These are phyloP conservation scores for Watsonalla binaria DNA, from an alignment of 2,888 invertebrate species.

Conservation along the genomic window DNA sequence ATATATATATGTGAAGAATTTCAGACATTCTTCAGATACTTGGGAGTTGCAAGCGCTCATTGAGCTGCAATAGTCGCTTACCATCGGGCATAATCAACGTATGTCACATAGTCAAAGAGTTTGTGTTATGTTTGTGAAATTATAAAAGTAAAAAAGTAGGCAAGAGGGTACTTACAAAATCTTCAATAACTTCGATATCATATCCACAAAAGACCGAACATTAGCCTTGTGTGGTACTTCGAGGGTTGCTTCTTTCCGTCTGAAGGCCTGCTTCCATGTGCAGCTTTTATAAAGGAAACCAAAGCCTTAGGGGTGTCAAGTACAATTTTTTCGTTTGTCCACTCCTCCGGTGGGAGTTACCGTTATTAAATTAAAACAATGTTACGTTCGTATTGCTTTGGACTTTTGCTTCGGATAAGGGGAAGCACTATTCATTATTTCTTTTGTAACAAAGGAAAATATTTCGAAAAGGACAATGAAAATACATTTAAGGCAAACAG, in stretches of 20 bases:
- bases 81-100: too few species aligned
- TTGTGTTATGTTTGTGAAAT: neutral
- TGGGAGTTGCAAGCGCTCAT: too few species aligned
- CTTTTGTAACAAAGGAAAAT: neutral
- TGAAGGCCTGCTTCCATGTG: slow-evolving; percentile 22
- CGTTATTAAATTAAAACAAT: slow-evolving; percentile 76
- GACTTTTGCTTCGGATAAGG: slow-evolving; percentile 47
- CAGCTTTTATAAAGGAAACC: slow-evolving; percentile 60
- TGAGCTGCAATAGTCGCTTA: too few species aligned
- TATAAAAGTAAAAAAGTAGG: neutral
- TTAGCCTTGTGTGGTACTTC: slow-evolving; percentile 5
- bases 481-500: too few species aligned
- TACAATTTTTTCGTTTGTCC: slow-evolving; percentile 48
- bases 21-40: too few species aligned
- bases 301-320: slow-evolving; percentile 54
- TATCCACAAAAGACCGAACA: slow-evolving; percentile 17
- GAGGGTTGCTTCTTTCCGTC: slow-evolving; percentile 24
- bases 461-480: too few species aligned
- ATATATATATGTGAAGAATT: too few species aligned
- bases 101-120: neutral
- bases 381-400: slow-evolving; percentile 53
- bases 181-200: slow-evolving; percentile 17
- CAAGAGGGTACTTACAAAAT: slow-evolving; percentile 19
- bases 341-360: slow-evolving; percentile 38
- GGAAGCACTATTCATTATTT: slow-evolving; percentile 16